These are phyloP conservation scores for Strix uralensis DNA, from an alignment of 2,113 vertebrate genomes.

Conservation along the genomic window DNA sequence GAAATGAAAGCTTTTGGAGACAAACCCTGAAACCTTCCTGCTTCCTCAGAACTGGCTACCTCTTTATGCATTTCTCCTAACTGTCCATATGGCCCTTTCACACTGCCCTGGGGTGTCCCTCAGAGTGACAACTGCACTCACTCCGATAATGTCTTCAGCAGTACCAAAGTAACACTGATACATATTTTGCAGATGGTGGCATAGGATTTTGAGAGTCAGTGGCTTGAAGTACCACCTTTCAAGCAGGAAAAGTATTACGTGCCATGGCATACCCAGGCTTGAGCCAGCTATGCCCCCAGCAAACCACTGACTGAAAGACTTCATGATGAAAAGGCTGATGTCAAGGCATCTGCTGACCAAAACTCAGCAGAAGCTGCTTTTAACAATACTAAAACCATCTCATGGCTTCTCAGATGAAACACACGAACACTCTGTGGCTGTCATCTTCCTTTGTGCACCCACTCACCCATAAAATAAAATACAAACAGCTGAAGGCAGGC, in stretches of 20 bases:
- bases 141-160: not conserved
- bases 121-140: not conserved
- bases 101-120: not conserved
- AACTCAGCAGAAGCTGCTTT: not conserved
- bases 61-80: not conserved
- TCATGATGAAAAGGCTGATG: not conserved
- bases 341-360: not conserved
- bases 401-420: not conserved
- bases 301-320: not conserved
- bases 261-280: not conserved
- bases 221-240: not conserved
- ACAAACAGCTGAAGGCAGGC: not conserved
- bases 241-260: not conserved
- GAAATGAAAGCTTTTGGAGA: not conserved
- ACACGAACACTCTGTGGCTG: not conserved
- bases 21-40: not conserved
- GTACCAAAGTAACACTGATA: not conserved
- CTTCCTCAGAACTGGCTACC: not conserved
- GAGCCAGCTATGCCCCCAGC: not conserved
- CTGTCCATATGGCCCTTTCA: not conserved
- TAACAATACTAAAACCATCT: not conserved
- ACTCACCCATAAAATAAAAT: constrained; percentile 27
- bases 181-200: not conserved
- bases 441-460: not conserved
- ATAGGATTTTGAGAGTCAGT: not conserved